These are phyloP conservation scores for Urocyon cinereoargenteus DNA, from an alignment of 2,797 vertebrate species.

Conservation along the genomic window DNA sequence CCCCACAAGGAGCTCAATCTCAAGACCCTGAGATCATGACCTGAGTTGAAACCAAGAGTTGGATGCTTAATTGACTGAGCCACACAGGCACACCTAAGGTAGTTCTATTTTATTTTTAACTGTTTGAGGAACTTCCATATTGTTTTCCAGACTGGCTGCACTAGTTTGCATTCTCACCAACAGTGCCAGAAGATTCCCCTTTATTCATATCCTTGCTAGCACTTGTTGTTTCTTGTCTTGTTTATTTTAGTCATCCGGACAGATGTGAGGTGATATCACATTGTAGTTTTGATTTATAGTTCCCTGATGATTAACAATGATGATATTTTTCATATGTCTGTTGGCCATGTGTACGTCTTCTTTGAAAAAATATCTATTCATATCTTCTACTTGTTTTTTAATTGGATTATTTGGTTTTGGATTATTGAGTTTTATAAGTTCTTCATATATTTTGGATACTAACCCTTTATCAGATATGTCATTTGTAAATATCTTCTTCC, in stretches of 20 bases:
- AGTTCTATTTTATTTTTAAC: not conserved
- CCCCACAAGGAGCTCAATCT: not conserved
- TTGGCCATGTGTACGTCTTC: not conserved
- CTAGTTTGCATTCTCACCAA: not conserved
- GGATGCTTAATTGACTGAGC: not conserved
- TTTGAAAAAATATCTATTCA: not conserved
- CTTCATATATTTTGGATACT: not conserved
- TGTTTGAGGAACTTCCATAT: not conserved
- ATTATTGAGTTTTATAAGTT: not conserved
- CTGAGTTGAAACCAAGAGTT: not conserved
- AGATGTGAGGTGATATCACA: not conserved
- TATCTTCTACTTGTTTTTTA: not conserved
- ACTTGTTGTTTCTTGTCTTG: not conserved
- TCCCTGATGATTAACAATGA: not conserved
- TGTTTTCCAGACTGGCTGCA: not conserved
- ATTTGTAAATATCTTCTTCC: not conserved
- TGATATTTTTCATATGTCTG: not conserved
- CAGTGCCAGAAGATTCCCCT: not conserved
- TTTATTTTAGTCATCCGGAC: not conserved
- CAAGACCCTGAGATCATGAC: not conserved
- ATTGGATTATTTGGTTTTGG: not conserved
- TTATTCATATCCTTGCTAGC: not conserved
- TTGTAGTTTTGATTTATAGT: not conserved
- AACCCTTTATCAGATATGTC: not conserved
- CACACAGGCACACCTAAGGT: not conserved